These are phyloP conservation scores for Platycercus adscitus DNA, from an alignment of 2,113 vertebrate genomes.

Conservation along the genomic window DNA sequence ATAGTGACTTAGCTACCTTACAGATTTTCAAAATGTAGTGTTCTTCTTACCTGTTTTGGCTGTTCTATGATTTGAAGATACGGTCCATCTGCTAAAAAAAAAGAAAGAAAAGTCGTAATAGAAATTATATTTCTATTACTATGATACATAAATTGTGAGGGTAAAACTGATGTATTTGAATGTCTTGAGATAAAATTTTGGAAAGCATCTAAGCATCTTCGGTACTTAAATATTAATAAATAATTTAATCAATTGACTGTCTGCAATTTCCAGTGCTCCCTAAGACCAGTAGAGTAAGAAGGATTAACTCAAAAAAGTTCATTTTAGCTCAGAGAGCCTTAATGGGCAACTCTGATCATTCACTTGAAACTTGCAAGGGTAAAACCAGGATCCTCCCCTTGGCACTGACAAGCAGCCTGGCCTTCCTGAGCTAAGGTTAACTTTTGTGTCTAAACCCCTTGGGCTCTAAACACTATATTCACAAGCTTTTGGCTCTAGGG, in stretches of 20 bases:
- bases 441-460: background rate
- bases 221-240: background rate
- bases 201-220: background rate
- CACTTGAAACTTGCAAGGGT: background rate
- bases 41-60: slow-evolving; percentile 87
- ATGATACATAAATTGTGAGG: background rate
- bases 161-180: background rate
- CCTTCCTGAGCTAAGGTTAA: slow-evolving; percentile 11
- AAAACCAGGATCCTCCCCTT: background rate
- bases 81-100: slow-evolving; percentile 80
- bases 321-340: background rate
- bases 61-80: slow-evolving; percentile 88
- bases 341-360: background rate
- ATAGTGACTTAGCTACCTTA: background rate
- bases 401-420: background rate
- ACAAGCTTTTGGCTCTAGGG: slow-evolving; percentile 10
- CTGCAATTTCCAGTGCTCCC: background rate
- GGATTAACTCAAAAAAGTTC: background rate
- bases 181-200: background rate
- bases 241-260: background rate
- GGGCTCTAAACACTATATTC: background rate
- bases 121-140: background rate
- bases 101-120: slow-evolving; percentile 16
- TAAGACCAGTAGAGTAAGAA: background rate
- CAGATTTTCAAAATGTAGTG: background rate